phyloP scores from a whole-genome alignment of 2,113 vertebrate species.

The Neoarius graeffei region DNA sequence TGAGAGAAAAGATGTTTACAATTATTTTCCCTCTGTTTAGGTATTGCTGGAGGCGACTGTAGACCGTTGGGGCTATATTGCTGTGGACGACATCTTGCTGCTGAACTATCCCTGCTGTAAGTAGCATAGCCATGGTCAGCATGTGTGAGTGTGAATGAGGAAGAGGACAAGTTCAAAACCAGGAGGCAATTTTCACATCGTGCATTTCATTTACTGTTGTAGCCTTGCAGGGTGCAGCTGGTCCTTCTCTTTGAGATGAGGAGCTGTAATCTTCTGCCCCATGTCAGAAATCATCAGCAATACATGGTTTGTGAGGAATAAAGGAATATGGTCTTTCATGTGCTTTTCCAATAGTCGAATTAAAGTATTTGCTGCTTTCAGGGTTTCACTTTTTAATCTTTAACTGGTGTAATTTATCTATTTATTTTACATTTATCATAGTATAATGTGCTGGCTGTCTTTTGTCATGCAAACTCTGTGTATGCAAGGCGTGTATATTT shows the following conservation, averaged over 20 bases:
- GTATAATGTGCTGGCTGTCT: background rate
- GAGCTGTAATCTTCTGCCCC: background rate
- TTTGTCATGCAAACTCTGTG: background rate
- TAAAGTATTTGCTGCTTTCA: background rate
- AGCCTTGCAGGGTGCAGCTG: background rate
- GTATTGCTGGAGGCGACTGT: slow-evolving; percentile 92
- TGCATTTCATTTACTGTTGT: slow-evolving; percentile 18
- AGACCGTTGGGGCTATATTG: slow-evolving; percentile 87
- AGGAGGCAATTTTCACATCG: background rate
- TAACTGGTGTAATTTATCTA: background rate
- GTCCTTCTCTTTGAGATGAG: background rate
- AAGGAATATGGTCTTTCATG: background rate
- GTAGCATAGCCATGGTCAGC: slow-evolving; percentile 60
- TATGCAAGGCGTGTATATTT: background rate
- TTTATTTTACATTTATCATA: background rate
- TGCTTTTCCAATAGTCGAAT: background rate
- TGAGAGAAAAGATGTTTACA: background rate
- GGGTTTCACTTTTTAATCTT: background rate
- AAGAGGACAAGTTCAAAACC: background rate
- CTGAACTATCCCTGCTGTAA: slow-evolving; percentile 97
- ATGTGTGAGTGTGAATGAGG: background rate
- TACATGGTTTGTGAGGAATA: background rate
- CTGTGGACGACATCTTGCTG: slow-evolving; percentile 92
- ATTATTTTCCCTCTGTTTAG: slow-evolving; percentile 65
- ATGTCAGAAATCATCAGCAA: background rate